A percentile compares a stretch with the other conserved stretches of the same genome.
Evolutionary conservation across 2,113 vertebrate genomes (phyloP).

Genomic region (Dendropsophus ebraccatus): DNA sequence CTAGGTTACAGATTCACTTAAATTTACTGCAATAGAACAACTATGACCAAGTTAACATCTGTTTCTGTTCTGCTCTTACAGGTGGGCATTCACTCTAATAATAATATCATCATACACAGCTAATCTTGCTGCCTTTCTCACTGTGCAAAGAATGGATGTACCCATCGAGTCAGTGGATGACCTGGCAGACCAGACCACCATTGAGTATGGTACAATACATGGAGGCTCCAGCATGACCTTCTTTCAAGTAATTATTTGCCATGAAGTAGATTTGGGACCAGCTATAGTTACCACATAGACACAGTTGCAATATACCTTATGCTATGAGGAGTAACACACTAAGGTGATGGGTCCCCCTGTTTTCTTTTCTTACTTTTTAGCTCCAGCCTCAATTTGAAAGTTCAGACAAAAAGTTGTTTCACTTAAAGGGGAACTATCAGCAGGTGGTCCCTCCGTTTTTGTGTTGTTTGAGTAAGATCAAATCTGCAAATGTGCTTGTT

Average conservation of each 20-base stretch:
- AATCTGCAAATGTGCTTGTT: too few relatives aligned
- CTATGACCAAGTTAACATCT: neutral
- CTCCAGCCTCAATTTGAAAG: too few relatives aligned
- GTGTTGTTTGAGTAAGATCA: too few relatives aligned
- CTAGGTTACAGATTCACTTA: too few relatives aligned
- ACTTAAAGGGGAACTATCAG: too few relatives aligned
- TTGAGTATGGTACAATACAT: conserved; percentile 96
- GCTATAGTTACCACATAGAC: neutral
- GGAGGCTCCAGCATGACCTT: conserved; percentile 99
- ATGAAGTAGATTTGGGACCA: too few relatives aligned
- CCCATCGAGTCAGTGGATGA: conserved; percentile 97
- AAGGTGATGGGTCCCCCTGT: neutral
- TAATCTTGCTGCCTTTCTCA: conserved; percentile 95
- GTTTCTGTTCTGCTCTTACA: conserved; percentile 61
- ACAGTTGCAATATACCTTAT: neutral
- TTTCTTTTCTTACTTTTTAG: neutral
- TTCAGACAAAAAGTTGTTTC: too few relatives aligned
- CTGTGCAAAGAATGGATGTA: conserved; percentile 95
- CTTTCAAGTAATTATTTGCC: conserved; percentile 85
- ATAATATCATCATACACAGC: conserved; percentile 99
- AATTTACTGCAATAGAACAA: neutral
- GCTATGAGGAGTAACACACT: neutral
- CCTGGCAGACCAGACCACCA: conserved; percentile 95
- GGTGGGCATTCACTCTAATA: conserved; percentile 98
- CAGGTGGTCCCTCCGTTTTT: too few relatives aligned